A percentile compares a stretch with the other conserved stretches of the same genome.
Conservation (phyloP, 2,113 vertebrate species). For the Irena cyanogastra region DNA sequence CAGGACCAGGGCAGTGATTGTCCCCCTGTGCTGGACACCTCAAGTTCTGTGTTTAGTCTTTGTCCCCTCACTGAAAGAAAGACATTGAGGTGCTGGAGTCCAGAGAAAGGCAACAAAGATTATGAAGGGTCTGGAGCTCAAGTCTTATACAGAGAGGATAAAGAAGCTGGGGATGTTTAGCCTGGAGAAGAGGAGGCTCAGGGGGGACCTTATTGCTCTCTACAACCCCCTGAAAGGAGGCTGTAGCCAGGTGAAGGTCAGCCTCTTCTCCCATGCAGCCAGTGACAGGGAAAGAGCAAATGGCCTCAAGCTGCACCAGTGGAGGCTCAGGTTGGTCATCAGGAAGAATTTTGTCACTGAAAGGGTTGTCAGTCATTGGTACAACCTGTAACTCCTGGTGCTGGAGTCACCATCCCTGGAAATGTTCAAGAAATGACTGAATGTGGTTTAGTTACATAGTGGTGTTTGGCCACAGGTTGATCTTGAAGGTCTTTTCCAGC, state of each 20-base stretch:
- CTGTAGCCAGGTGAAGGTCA: background rate
- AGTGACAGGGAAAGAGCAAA: background rate
- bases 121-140: background rate
- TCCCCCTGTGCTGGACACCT: fast-evolving
- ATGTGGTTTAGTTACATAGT: background rate
- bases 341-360: background rate
- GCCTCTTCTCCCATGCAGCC: background rate
- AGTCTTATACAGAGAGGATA: no score
- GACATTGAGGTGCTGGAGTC: background rate
- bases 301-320: background rate
- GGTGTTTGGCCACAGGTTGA: background rate
- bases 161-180: background rate
- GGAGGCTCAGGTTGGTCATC: background rate
- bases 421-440: background rate
- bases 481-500: background rate
- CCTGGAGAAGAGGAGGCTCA: background rate
- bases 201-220: background rate
- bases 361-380: background rate
- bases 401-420: background rate
- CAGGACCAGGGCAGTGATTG: background rate
- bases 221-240: background rate
- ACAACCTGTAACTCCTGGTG: fast-evolving
- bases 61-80: background rate
- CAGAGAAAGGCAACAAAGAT: background rate
- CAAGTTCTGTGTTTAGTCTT: background rate